Evolutionary conservation across 2,797 vertebrate genomes (phyloP).

Genomic region (Halcyon leucocephala): DNA sequence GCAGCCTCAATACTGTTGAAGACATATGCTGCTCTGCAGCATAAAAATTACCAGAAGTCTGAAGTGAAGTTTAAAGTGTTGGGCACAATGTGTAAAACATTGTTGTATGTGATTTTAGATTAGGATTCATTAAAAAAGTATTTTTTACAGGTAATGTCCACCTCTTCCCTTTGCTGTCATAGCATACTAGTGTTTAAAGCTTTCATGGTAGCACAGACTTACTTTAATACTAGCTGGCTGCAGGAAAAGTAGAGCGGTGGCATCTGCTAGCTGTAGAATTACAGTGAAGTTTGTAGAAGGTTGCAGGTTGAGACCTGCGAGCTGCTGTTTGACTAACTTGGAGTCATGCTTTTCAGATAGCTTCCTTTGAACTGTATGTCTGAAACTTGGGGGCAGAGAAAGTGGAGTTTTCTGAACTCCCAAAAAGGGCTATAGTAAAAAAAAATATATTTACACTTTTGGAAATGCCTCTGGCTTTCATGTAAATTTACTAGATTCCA

Average conservation of each 20-base stretch:
- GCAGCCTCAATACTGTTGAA: neutral
- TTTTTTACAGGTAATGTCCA: neutral
- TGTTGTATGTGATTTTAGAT: neutral
- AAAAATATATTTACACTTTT: neutral
- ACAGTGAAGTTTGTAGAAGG: neutral
- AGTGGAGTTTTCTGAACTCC: neutral
- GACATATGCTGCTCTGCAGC: neutral
- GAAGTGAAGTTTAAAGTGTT: neutral
- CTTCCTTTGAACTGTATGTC: neutral
- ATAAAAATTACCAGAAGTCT: neutral
- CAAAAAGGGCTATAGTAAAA: neutral
- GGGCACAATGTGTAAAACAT: neutral
- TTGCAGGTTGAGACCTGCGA: neutral
- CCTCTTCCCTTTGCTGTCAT: neutral
- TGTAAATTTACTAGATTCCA: neutral
- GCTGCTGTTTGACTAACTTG: neutral
- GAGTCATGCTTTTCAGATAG: neutral
- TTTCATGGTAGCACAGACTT: neutral
- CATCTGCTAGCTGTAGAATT: neutral
- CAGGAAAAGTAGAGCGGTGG: neutral
- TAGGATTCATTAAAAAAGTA: neutral
- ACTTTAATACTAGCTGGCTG: neutral
- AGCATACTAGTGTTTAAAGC: neutral
- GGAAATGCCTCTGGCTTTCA: neutral
- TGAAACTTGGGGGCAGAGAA: neutral